phyloP scores from a whole-genome alignment of 2,888 invertebrate genomes.

The Drosophila anceps region DNA sequence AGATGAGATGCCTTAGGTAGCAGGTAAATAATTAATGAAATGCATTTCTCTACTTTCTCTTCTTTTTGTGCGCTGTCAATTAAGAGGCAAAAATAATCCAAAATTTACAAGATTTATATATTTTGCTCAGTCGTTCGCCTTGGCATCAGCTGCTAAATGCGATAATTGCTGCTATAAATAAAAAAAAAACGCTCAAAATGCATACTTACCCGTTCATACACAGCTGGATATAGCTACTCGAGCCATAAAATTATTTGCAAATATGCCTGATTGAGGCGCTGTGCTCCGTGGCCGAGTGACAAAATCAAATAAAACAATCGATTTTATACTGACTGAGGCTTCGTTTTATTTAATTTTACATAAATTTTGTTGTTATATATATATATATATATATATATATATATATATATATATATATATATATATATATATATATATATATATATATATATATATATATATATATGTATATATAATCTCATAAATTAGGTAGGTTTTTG shows the following conservation, averaged over 20 bases:
- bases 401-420: conserved; percentile 60
- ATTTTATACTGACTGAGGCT: conserved; percentile 86
- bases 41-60: neutral
- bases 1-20: neutral
- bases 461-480: conserved; percentile 71
- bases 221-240: neutral
- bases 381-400: conserved; percentile 40
- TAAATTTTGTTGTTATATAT: conserved; percentile 60
- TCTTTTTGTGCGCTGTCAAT: conserved; percentile 1
- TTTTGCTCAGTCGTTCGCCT: conserved; percentile 1
- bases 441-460: conserved; percentile 34
- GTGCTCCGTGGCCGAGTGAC: conserved; percentile 19
- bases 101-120: neutral
- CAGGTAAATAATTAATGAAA: neutral
- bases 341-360: conserved; percentile 83
- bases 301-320: conserved; percentile 46
- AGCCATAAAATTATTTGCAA: conserved; percentile 17
- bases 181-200: neutral
- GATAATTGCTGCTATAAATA: conserved; percentile 46
- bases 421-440: conserved; percentile 64
- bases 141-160: conserved; percentile 32
- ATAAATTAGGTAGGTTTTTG: conserved; percentile 77
- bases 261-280: conserved; percentile 18
- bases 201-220: conserved; percentile 14
- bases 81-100: conserved; percentile 17